phyloP scores from a whole-genome alignment of 2,113 vertebrate genomes.

The Corvus moneduloides region DNA sequence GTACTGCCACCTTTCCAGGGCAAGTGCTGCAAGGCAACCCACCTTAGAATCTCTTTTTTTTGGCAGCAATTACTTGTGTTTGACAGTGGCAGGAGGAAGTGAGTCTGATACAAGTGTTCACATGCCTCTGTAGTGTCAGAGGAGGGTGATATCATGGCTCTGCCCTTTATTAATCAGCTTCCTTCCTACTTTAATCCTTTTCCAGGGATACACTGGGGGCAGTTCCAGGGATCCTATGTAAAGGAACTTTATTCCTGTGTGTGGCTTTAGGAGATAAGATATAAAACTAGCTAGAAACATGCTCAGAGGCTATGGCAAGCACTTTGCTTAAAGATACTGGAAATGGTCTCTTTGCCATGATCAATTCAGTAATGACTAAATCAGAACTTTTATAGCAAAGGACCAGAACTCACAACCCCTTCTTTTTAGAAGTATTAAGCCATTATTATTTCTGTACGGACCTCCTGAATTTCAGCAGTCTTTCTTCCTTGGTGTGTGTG shows the following conservation, averaged over 20 bases:
- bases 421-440: not conserved
- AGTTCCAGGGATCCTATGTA: not conserved
- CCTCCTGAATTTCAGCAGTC: not conserved
- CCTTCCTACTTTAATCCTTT: not conserved
- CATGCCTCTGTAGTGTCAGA: rapidly evolving
- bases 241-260: not conserved
- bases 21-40: not conserved
- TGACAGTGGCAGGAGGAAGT: not conserved
- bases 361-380: not conserved
- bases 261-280: not conserved
- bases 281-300: not conserved
- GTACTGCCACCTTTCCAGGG: not conserved
- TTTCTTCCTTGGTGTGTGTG: not conserved
- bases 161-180: not conserved
- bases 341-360: not conserved
- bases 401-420: not conserved
- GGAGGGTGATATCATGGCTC: not conserved
- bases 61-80: not conserved
- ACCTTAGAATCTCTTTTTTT: not conserved
- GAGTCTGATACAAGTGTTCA: not conserved
- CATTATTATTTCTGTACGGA: not conserved
- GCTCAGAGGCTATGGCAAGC: not conserved
- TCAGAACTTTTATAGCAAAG: not conserved
- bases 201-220: not conserved
- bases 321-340: not conserved